Percentiles rank a stretch among this genome's conserved stretches.
These are phyloP conservation scores for Cephus nigrinus DNA, from an alignment of 2,888 invertebrate genomes.

Conservation along the genomic window DNA sequence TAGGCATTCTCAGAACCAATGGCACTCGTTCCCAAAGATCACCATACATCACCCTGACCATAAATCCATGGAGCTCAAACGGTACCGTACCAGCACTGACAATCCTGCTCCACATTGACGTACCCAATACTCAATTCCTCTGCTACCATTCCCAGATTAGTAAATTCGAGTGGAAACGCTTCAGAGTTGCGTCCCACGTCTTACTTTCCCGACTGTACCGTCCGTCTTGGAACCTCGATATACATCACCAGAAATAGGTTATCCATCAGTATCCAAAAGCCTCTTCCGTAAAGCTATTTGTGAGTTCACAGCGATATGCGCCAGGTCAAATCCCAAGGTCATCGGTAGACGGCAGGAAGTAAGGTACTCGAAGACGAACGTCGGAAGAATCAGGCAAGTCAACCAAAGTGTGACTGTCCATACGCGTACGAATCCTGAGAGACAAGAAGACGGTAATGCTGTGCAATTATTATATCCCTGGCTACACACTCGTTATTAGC, in stretches of 20 bases:
- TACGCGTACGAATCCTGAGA: background rate
- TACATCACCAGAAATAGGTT: background rate
- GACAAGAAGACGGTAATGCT: background rate
- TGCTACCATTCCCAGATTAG: background rate
- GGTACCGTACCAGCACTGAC: background rate
- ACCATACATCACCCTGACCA: background rate
- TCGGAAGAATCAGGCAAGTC: background rate
- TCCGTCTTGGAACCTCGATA: background rate
- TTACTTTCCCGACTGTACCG: background rate
- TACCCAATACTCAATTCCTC: background rate
- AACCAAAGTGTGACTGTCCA: background rate
- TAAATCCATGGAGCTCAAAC: background rate
- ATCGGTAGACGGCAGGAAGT: background rate
- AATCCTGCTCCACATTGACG: background rate
- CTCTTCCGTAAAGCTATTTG: background rate
- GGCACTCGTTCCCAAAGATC: constrained; percentile 13
- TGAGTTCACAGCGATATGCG: background rate
- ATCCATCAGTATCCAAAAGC: background rate
- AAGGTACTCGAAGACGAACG: background rate
- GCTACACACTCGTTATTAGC: background rate
- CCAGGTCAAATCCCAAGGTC: background rate
- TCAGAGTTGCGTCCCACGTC: background rate
- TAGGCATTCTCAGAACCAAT: constrained; percentile 36
- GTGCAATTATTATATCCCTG: background rate
- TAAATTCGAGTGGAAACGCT: background rate